These are phyloP conservation scores for Drosophila formosana DNA, from an alignment of 2,888 invertebrate genomes.

Conservation along the genomic window DNA sequence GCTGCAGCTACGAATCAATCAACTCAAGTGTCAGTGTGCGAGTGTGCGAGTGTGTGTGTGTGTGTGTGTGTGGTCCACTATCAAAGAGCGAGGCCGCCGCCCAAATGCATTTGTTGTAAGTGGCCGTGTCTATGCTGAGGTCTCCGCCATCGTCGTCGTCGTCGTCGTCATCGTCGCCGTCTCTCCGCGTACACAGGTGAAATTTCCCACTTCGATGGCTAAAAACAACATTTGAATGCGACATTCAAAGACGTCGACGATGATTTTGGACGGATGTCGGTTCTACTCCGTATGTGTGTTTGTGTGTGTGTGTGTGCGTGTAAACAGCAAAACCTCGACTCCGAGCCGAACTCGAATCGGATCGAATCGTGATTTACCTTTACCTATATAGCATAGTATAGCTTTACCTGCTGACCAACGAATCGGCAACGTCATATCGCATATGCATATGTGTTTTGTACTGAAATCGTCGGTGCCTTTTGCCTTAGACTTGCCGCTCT, in stretches of 20 bases:
- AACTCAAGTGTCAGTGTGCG: slow-evolving; percentile 71
- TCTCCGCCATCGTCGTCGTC: slow-evolving; percentile 3
- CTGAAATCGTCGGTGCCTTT: slow-evolving; percentile 65
- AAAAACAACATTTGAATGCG: slow-evolving; percentile 81
- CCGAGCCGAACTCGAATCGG: slow-evolving; percentile 6
- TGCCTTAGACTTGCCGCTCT: slow-evolving; percentile 74
- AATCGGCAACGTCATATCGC: slow-evolving; percentile 76
- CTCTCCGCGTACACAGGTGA: slow-evolving; percentile 74
- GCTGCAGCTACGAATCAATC: slow-evolving; percentile 73
- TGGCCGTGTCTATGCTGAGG: slow-evolving; percentile 70
- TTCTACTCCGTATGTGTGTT: slow-evolving; percentile 35
- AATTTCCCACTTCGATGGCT: slow-evolving; percentile 78
- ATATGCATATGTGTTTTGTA: slow-evolving; percentile 16
- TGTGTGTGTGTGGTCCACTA: slow-evolving; percentile 73
- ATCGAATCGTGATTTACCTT: slow-evolving; percentile 38
- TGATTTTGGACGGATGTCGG: slow-evolving; percentile 64
- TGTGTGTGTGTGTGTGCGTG: slow-evolving; percentile 54
- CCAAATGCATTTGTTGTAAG: slow-evolving; percentile 78
- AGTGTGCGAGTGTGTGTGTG: slow-evolving; percentile 12
- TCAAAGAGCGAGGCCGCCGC: slow-evolving; percentile 72
- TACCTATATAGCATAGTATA: neutral
- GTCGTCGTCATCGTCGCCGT: slow-evolving; percentile 17
- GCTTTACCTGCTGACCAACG: slow-evolving; percentile 51
- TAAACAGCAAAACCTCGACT: slow-evolving; percentile 61
- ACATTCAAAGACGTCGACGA: slow-evolving; percentile 67